Conservation (phyloP, 2,113 vertebrate genomes). For the Dissostichus mawsoni region DNA sequence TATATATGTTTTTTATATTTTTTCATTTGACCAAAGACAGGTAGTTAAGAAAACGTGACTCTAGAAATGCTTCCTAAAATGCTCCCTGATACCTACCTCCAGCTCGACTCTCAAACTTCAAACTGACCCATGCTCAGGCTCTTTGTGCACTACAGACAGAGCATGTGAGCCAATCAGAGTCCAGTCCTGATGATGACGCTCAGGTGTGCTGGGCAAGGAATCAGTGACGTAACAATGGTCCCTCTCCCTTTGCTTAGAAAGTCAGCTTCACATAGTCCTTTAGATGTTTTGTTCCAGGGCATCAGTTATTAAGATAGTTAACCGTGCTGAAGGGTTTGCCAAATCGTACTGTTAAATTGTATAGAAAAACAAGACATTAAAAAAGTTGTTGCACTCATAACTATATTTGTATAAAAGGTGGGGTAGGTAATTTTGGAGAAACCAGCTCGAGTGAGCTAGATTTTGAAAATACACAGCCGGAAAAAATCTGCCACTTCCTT, state of each 20-base stretch:
- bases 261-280: too few relatives aligned
- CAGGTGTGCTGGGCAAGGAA: slow-evolving; percentile 41
- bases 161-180: slow-evolving; percentile 8
- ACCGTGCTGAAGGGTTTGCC: not conserved
- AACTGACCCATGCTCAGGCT: not conserved
- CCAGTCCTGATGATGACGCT: not conserved
- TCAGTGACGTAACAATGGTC: not conserved
- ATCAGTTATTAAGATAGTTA: not conserved
- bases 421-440: too few relatives aligned
- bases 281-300: not conserved
- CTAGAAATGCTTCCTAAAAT: not conserved
- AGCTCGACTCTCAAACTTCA: slow-evolving; percentile 6
- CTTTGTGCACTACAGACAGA: slow-evolving; percentile 34
- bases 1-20: too few relatives aligned
- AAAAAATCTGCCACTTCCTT: too few relatives aligned
- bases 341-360: not conserved
- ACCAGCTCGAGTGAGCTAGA: too few relatives aligned
- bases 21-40: not conserved
- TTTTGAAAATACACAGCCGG: too few relatives aligned
- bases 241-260: too few relatives aligned
- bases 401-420: not conserved
- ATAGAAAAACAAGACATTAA: not conserved
- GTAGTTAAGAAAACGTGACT: too few relatives aligned
- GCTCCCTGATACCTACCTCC: slow-evolving; percentile 34
- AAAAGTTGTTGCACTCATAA: not conserved